A percentile compares a stretch with the other conserved stretches of the same genome.
Evolutionary conservation across 2,888 invertebrate genomes (phyloP).

Genomic region (Tenthredo amoena): DNA sequence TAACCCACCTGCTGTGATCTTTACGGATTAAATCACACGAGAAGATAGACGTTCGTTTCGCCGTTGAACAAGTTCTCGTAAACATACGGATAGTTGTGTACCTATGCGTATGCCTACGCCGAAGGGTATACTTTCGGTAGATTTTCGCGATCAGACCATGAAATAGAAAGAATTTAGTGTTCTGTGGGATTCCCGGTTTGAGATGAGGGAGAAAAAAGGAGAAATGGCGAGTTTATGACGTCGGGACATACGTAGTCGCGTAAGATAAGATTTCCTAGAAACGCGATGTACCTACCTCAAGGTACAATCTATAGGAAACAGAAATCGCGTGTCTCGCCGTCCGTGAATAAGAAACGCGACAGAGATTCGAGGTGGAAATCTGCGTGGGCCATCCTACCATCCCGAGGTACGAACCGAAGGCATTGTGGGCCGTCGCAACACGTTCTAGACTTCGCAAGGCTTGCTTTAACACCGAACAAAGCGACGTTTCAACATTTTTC

Average conservation of each 20-base stretch:
- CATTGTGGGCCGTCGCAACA: constrained; percentile 46
- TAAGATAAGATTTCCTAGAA: constrained; percentile 43
- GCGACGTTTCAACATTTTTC: constrained; percentile 48
- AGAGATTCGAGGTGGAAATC: constrained; percentile 47
- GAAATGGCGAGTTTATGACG: neutral
- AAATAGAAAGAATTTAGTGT: constrained; percentile 23
- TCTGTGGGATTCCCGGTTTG: neutral
- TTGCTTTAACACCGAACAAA: constrained; percentile 47
- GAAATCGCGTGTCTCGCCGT: constrained; percentile 31
- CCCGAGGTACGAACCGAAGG: neutral
- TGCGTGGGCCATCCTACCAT: constrained; percentile 59
- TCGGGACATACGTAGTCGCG: neutral
- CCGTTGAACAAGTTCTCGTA: constrained; percentile 8
- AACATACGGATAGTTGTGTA: too few relatives aligned
- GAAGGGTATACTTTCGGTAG: neutral
- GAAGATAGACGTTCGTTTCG: constrained; percentile 29
- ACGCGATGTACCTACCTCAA: neutral
- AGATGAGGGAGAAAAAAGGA: neutral
- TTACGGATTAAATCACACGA: constrained; percentile 46
- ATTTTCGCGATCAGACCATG: constrained; percentile 40
- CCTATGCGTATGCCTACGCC: too few relatives aligned
- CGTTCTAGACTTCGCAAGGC: constrained; percentile 27
- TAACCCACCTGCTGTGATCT: constrained; percentile 39
- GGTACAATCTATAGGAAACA: constrained; percentile 35
- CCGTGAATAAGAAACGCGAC: constrained; percentile 37